A percentile compares a stretch with the other conserved stretches of the same genome.
Evolutionary conservation across 2,113 vertebrate species (phyloP).

Genomic region (Bubo scandiacus): DNA sequence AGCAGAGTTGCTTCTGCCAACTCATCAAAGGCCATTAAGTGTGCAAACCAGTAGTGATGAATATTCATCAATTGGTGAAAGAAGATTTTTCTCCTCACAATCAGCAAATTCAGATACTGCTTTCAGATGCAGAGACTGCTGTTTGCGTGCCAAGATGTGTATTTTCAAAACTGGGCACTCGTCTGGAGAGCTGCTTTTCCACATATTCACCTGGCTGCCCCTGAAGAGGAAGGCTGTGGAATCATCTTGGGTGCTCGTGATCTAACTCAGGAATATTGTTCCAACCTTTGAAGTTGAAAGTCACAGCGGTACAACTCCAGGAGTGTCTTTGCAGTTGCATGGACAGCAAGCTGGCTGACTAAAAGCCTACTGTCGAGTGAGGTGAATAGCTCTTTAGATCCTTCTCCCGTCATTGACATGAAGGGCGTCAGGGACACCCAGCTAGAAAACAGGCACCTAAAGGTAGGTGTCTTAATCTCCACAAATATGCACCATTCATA

Average conservation of each 20-base stretch:
- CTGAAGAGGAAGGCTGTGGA: background rate
- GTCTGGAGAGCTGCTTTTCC: background rate
- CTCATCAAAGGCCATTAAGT: background rate
- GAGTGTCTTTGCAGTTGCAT: no score
- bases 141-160: background rate
- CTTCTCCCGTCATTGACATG: background rate
- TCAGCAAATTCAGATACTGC: background rate
- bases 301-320: background rate
- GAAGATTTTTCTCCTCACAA: background rate
- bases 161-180: background rate
- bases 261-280: background rate
- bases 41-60: background rate
- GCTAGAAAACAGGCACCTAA: background rate
- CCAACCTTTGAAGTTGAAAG: background rate
- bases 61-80: background rate
- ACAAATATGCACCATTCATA: background rate
- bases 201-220: background rate
- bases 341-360: no score
- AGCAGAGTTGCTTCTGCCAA: background rate
- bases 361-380: background rate
- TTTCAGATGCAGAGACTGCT: background rate
- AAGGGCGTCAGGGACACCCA: no score
- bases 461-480: background rate
- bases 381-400: background rate
- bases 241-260: background rate